Conservation (phyloP, 2,888 invertebrate species). For the Physocephala rufipes region DNA sequence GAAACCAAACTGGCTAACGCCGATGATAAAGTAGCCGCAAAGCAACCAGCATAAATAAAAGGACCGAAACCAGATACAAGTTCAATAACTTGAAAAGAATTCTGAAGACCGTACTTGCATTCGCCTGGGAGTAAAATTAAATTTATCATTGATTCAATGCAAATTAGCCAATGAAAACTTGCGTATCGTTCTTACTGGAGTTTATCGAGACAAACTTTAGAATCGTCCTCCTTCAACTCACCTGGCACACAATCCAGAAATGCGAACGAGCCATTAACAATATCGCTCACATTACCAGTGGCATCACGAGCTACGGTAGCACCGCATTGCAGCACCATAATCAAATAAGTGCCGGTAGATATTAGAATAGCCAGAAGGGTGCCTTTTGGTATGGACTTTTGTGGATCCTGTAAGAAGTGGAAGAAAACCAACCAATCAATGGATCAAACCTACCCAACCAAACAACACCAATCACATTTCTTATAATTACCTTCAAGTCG, state of each 20-base stretch:
- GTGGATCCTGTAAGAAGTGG: slow-evolving; percentile 76
- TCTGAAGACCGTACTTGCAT: slow-evolving; percentile 68
- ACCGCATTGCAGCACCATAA: slow-evolving; percentile 83
- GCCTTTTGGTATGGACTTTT: slow-evolving; percentile 89
- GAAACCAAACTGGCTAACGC: slow-evolving; percentile 95
- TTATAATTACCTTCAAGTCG: slow-evolving; percentile 81
- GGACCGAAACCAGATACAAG: slow-evolving; percentile 87
- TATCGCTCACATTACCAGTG: slow-evolving; percentile 73
- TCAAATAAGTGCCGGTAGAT: slow-evolving; percentile 85
- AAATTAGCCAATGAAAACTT: not conserved
- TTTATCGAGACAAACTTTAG: slow-evolving; percentile 13
- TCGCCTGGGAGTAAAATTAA: slow-evolving; percentile 65
- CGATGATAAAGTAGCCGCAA: slow-evolving; percentile 95
- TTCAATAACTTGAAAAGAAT: slow-evolving; percentile 77
- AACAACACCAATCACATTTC: not conserved
- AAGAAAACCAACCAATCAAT: slow-evolving; percentile 1
- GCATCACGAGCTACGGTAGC: slow-evolving; percentile 82
- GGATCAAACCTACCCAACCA: slow-evolving; percentile 10
- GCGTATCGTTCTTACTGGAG: too few species aligned
- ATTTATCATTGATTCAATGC: not conserved
- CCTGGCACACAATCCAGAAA: slow-evolving; percentile 69
- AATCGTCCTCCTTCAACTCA: slow-evolving; percentile 40
- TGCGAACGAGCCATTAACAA: slow-evolving; percentile 68
- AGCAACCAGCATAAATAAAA: slow-evolving; percentile 94
- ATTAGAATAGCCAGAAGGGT: slow-evolving; percentile 89